Percentiles rank a stretch among this genome's conserved stretches.
These are phyloP conservation scores for Myotis brandtii DNA, from an alignment of 2,113 vertebrate species.

Conservation along the genomic window DNA sequence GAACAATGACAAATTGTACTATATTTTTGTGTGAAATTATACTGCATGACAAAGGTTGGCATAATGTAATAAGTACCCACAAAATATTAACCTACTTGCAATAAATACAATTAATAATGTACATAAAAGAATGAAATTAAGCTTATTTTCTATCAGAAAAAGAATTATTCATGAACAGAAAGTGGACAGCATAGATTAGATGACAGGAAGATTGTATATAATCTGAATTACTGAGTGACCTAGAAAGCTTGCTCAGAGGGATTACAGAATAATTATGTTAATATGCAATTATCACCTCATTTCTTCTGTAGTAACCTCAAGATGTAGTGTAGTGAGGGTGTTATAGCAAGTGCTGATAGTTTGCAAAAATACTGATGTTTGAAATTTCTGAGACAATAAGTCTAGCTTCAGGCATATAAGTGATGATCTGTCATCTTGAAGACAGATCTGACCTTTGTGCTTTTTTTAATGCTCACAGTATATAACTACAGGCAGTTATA, in stretches of 20 bases:
- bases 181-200: slow-evolving; percentile 89
- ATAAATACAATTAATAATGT: slow-evolving; percentile 88
- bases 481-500: slow-evolving; percentile 83
- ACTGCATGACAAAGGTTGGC: slow-evolving; percentile 65
- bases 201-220: slow-evolving; percentile 88
- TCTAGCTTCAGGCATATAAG: slow-evolving; percentile 86
- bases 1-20: slow-evolving; percentile 53
- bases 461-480: slow-evolving; percentile 79
- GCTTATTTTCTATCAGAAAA: slow-evolving; percentile 82
- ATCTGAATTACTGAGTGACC: slow-evolving; percentile 92
- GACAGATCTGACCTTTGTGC: slow-evolving; percentile 88
- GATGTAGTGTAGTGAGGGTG: slow-evolving; percentile 90
- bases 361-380: slow-evolving; percentile 92
- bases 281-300: slow-evolving; percentile 97
- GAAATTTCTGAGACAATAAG: slow-evolving; percentile 89
- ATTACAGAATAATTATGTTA: slow-evolving; percentile 96
- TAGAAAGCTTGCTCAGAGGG: slow-evolving; percentile 90
- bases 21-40: slow-evolving; percentile 75
- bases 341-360: slow-evolving; percentile 93
- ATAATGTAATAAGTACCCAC: slow-evolving; percentile 79
- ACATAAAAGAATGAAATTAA: slow-evolving; percentile 87
- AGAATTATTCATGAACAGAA: slow-evolving; percentile 89
- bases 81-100: slow-evolving; percentile 81
- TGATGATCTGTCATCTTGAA: slow-evolving; percentile 88
- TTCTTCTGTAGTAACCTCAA: slow-evolving; percentile 93